Base-by-base conservation (phyloP, 35 echinoderm and acorn worm species). In the Holothuria glaberrima region DNA sequence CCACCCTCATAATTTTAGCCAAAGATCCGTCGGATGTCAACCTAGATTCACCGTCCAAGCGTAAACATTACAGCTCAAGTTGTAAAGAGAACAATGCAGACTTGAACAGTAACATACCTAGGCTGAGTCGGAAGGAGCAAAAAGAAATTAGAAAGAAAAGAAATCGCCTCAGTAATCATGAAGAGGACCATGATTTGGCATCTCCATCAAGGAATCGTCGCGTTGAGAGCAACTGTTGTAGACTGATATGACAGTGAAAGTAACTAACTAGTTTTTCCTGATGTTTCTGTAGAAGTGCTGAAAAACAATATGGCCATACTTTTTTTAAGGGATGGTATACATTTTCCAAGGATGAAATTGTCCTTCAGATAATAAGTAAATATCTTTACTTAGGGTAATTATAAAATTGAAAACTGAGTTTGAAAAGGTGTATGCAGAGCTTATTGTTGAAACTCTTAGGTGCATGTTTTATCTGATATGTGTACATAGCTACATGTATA, bases 131-230 rank as follows among this genome's bases (percentile, higher is more conserved):
- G 19, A 91, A 92, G 52, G 74, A 90, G 28, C 82, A 90, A 31
- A 86, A 86, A 52, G 97, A 99, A 56, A 95, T 99, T 18, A 88
- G 94, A 2, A 99, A 95, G 68, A 99, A 94, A 58, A 63, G 93
- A 10, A 93, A 95, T 70, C 91, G 93, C 21, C 94, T 94, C 66
- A 94, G 97, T 68, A 83, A 77, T 22, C 75, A 82, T 64, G 63
- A 80, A 19, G 89, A 93, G 18, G 85, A 90, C 21, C 66, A 59
- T 34, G 91, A 64, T 64, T 88, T 25, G 89, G 50, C 50, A 1
- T 88, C 33, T 50, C 86, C n/a, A 67, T 88, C 72, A 92, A 89
- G 81, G 91, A 88, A 89, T 60, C 94, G 59, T 3, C 64, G 81
- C 6, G 82, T 86, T 10, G 90, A 98, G 44, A 99, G 97, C 56